Conservation (phyloP, 2,113 vertebrate genomes). For the Corydoras sp. region DNA sequence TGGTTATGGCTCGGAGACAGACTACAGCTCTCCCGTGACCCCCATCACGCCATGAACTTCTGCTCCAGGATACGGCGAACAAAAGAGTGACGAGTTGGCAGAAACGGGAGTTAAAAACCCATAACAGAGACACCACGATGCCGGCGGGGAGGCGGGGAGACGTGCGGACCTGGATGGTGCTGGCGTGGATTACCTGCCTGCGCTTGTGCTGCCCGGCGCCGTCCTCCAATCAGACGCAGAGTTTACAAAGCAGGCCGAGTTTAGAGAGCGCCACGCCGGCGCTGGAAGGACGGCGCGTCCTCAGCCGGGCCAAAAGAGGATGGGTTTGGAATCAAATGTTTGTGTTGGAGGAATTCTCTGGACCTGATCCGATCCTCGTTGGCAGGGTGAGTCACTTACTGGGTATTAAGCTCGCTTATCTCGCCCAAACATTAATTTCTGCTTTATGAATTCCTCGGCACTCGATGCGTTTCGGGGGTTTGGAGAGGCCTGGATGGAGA, state of each 20-base stretch:
- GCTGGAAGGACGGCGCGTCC: slow-evolving; percentile 83
- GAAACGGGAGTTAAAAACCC: slow-evolving; percentile 23
- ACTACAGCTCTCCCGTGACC: slow-evolving; percentile 69
- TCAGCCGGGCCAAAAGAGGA: slow-evolving; percentile 95
- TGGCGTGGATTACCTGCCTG: slow-evolving; percentile 92
- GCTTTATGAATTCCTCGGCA: slow-evolving; percentile 58
- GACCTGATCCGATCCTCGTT: slow-evolving; percentile 98
- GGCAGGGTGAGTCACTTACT: slow-evolving; percentile 88
- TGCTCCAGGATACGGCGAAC: slow-evolving; percentile 73
- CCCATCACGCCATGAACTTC: slow-evolving; percentile 78
- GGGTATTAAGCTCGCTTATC: slow-evolving; percentile 74
- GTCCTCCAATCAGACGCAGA: slow-evolving; percentile 71
- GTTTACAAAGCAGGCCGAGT: slow-evolving; percentile 62
- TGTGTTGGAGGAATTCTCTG: slow-evolving; percentile 98
- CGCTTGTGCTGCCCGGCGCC: slow-evolving; percentile 76
- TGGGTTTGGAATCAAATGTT: slow-evolving; percentile 99
- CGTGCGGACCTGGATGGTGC: slow-evolving; percentile 86
- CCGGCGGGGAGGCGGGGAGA: slow-evolving; percentile 81
- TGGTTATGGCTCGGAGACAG: slow-evolving; percentile 47
- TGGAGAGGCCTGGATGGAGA: slow-evolving; percentile 9
- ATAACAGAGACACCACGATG: slow-evolving; percentile 65
- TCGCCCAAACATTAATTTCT: slow-evolving; percentile 66
- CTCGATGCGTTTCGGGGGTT: slow-evolving; percentile 15
- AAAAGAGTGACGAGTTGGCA: slow-evolving; percentile 79
- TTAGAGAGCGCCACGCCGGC: slow-evolving; percentile 49